Percentiles rank a stretch among this genome's conserved stretches.
Evolutionary conservation across 2,113 vertebrate genomes (phyloP).

Genomic region (Paralichthys olivaceus): DNA sequence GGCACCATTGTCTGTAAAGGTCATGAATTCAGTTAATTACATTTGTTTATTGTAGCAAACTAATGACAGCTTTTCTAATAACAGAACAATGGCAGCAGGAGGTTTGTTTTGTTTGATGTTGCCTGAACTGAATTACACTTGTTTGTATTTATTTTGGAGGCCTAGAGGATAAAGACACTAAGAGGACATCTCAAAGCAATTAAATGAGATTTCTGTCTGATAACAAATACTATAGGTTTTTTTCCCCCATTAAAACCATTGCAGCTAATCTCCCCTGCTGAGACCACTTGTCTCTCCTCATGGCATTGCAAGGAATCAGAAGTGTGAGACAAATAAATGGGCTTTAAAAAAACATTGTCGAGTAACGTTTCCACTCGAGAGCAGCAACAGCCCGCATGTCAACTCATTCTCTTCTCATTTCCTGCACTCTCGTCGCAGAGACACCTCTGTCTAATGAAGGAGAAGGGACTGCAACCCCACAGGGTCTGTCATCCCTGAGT

Average conservation of each 20-base stretch:
- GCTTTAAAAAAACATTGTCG: slow-evolving; percentile 77
- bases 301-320: slow-evolving; percentile 75
- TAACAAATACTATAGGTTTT: slow-evolving; percentile 54
- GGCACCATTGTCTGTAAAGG: slow-evolving; percentile 73
- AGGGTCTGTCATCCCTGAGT: slow-evolving; percentile 65
- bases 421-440: slow-evolving; percentile 53
- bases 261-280: slow-evolving; percentile 61
- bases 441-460: slow-evolving; percentile 77
- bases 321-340: slow-evolving; percentile 80
- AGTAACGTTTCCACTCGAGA: slow-evolving; percentile 78
- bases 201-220: slow-evolving; percentile 67
- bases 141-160: slow-evolving; percentile 10
- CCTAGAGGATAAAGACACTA: slow-evolving; percentile 28
- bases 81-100: slow-evolving; percentile 12
- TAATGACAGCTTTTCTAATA: slow-evolving; percentile 36
- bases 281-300: slow-evolving; percentile 75
- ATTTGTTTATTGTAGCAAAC: slow-evolving; percentile 67
- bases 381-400: slow-evolving; percentile 72
- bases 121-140: slow-evolving; percentile 9
- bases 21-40: slow-evolving; percentile 81
- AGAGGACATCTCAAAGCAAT: slow-evolving; percentile 71
- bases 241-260: slow-evolving; percentile 66
- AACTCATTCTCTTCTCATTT: slow-evolving; percentile 71
- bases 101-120: slow-evolving; percentile 31
- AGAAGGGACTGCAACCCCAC: slow-evolving; percentile 57